Conservation (phyloP, 2,888 invertebrate genomes). For the Omphaloscelis lunosa region DNA sequence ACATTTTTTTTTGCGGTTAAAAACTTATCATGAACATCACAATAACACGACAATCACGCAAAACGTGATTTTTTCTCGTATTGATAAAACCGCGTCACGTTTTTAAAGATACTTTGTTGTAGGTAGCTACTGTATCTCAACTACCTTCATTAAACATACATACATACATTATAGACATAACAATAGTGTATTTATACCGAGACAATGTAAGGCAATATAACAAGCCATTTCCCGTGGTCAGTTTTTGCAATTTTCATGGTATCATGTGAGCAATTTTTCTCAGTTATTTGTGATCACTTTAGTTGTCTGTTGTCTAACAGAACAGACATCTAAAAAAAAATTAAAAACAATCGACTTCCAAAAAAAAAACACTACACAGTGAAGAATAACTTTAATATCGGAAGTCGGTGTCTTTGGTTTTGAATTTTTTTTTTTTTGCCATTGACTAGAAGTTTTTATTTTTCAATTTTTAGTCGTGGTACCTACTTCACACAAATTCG, state of each 20-base stretch:
- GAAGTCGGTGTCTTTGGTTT: too few relatives aligned
- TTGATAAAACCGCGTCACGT: background rate
- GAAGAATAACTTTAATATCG: too few relatives aligned
- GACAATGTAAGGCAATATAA: background rate
- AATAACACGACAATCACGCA: background rate
- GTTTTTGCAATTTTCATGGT: slow-evolving; percentile 17
- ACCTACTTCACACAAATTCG: too few relatives aligned
- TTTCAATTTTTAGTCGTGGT: too few relatives aligned
- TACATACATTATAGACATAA: background rate
- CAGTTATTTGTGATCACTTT: background rate
- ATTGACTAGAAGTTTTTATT: too few relatives aligned
- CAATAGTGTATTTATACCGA: background rate
- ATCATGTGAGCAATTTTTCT: background rate
- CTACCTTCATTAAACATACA: background rate
- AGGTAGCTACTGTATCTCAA: background rate
- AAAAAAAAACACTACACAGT: too few relatives aligned
- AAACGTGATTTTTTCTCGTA: background rate
- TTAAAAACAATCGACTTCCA: too few relatives aligned
- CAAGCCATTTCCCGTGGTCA: background rate
- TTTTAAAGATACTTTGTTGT: background rate
- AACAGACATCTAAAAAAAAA: too few relatives aligned
- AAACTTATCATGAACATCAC: too few relatives aligned
- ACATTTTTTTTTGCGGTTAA: too few relatives aligned
- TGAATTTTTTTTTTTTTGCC: too few relatives aligned
- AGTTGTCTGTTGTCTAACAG: background rate